Evolutionary conservation across 2,888 invertebrate genomes (phyloP), one percentile per base, ranked within the genome.

Genomic region (Danaus chrysippus): DNA sequence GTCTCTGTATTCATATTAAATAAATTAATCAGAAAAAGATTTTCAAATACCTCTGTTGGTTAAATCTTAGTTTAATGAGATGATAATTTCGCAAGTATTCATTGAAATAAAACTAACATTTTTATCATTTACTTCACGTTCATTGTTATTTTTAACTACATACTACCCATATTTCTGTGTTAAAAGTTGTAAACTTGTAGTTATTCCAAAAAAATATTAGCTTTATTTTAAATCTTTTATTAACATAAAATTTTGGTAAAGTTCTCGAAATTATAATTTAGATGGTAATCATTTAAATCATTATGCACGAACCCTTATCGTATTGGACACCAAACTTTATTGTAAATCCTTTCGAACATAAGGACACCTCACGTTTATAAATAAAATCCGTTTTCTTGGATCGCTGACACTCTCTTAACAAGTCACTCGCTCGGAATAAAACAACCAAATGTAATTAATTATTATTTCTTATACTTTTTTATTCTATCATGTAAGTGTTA

Each of bases 331-430:
- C 19, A 13, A 34, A 60, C 54, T 53, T 43, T 42, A 59, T 42
- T 59, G 54, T 63, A 57, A 59, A 63, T 63, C 59, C 54, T 59
- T 15, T 54, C 46, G 42, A 57, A 54, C 59, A 53, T 59, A 55
- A 56, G 63, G 53, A 64, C 56, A 64, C 54, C 55, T 64, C 61
- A 61, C 64, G 57, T 49, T 55, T 61, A 58, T 55, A 64, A 64
- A 64, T 64, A 64, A 64, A 41, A 56, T 13, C 60, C 55, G 15
- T 61, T 52, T 58, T 61, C 64, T 58, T 59, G 61, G 43, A 55
- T 61, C 55, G 60, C 11, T 63, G 59, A 63, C 58, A 58, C 52
- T 43, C 42, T 46, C 46, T 42, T 17, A 42, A 57, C 61, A 64
- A 49, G 9, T 17, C 17, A 11, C 13, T 49, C 49, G 49, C 15